These are phyloP conservation scores for Syngnathus rostellatus DNA, from an alignment of 2,797 vertebrate species.

Conservation along the genomic window DNA sequence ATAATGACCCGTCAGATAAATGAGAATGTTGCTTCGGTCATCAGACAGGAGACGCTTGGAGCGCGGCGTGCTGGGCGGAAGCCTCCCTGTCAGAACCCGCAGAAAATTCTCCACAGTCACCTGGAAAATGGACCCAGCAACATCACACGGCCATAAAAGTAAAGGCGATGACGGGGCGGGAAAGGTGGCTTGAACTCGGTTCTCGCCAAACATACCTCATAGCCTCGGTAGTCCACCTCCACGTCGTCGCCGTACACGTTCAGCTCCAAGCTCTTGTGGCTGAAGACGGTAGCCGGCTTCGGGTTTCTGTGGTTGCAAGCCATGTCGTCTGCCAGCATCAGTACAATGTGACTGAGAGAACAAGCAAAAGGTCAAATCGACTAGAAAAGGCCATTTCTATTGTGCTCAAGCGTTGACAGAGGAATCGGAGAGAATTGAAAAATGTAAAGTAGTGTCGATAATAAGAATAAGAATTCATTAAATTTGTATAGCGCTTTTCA, in stretches of 20 bases:
- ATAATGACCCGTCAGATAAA: constrained; percentile 87
- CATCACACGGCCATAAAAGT: not conserved
- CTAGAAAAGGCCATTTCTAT: not conserved
- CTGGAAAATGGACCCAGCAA: constrained; percentile 48
- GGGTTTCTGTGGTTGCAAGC: constrained; percentile 96
- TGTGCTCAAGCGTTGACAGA: too few species aligned
- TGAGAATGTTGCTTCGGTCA: constrained; percentile 96
- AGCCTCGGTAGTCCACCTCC: constrained; percentile 96
- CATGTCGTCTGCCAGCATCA: constrained; percentile 99
- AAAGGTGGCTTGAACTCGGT: not conserved
- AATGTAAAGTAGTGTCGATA: too few species aligned
- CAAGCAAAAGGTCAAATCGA: not conserved
- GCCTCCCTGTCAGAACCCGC: constrained; percentile 87
- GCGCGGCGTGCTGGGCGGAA: constrained; percentile 88
- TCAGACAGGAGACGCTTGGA: constrained; percentile 95
- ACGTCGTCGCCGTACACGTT: constrained; percentile 98
- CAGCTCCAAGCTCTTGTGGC: constrained; percentile 98
- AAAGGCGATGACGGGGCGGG: not conserved
- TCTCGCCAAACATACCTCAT: constrained; percentile 73
- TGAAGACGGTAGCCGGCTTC: constrained; percentile 94
- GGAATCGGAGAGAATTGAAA: too few species aligned
- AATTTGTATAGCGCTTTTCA: too few species aligned
- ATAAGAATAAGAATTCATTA: too few species aligned
- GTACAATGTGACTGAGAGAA: constrained; percentile 85
- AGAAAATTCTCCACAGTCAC: constrained; percentile 97